Evolutionary conservation across 1,140 invertebrate genomes (phyloP).

Genomic region (Coptotermes formosanus): DNA sequence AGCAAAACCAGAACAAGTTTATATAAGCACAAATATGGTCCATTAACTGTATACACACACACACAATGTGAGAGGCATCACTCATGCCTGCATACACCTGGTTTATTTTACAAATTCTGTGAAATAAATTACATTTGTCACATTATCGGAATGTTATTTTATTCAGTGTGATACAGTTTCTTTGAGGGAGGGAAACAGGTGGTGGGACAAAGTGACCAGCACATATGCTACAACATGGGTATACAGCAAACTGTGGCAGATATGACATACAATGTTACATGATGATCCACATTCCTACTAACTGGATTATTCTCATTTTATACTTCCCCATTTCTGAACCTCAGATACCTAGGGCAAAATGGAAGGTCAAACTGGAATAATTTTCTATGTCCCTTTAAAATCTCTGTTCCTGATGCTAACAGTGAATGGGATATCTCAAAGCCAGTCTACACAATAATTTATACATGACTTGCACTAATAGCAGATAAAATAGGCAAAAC

Average conservation of each 20-base stretch:
- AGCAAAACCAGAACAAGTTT: too few relatives aligned
- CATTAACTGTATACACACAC: too few relatives aligned
- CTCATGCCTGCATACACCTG: too few relatives aligned
- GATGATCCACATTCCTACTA: not conserved
- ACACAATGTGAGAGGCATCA: too few relatives aligned
- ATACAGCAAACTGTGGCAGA: not conserved
- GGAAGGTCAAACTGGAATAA: not conserved
- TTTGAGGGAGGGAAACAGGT: not conserved
- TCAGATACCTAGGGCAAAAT: not conserved
- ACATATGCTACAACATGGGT: slow-evolving; percentile 23
- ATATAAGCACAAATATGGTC: too few relatives aligned
- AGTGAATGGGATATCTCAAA: not conserved
- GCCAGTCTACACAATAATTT: slow-evolving; percentile 3
- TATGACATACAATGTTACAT: slow-evolving; percentile 10
- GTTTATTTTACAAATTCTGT: not conserved
- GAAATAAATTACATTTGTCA: not conserved
- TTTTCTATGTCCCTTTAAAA: not conserved
- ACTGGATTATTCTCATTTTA: not conserved
- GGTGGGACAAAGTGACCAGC: slow-evolving; percentile 24
- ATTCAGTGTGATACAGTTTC: slow-evolving; percentile 27
- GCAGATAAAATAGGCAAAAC: not conserved
- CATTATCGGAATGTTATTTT: slow-evolving; percentile 27
- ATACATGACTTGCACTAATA: not conserved
- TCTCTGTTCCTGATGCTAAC: not conserved
- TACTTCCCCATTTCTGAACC: slow-evolving; percentile 3